Base-by-base conservation (phyloP, 2,113 vertebrate species). In the Rhagologus leucostigma region DNA sequence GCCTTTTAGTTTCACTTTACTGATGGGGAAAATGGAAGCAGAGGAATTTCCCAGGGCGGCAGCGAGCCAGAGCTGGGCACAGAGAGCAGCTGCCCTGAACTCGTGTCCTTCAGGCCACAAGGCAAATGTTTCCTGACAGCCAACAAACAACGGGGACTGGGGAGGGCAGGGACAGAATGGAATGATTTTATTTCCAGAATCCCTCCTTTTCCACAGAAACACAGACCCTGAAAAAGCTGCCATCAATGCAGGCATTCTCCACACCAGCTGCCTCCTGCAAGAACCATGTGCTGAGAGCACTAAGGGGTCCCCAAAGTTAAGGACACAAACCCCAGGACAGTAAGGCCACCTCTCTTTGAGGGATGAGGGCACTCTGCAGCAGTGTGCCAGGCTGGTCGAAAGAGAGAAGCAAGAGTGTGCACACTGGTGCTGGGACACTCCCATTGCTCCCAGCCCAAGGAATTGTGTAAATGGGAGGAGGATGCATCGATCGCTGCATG, bases 1-100 rank as follows among this genome's bases (percentile, higher is more conserved):
- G 41, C 75, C 63, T 89, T 91, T 94, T 87, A 85, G 78, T 83
- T 94, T 91, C 78, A 79, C 90, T 91, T 91, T 90, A n/a, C 50
- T 73, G 84, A 84, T 13, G 67, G 81, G 81, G 67, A 95, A 93
- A 94, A 87, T 76, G 89, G 89, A 73, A 91, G 78, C 70, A 24
- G 70, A 87, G 84, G 53, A 91, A 84, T 90, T 89, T 63, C 55
- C 42, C 60, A 71, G 67, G 77, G 84, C 4, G 0, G 78, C 81
- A 68, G 41, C 7, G 10, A 75, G 75, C 57, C 91, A 94, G 37
- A 79, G 67, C 74, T 42, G 69, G 53, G 77, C 41, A 33, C 5
- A 49, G 75, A 83, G 64, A 17, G 57, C 62, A 56, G 87, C 27
- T 79, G 77, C 75, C 89, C 94, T 60, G 60, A 89, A 75, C 63